Percentiles rank a stretch among this genome's conserved stretches.
Evolutionary conservation across 2,888 invertebrate species (phyloP).

Genomic region (Amphipyra berbera): DNA sequence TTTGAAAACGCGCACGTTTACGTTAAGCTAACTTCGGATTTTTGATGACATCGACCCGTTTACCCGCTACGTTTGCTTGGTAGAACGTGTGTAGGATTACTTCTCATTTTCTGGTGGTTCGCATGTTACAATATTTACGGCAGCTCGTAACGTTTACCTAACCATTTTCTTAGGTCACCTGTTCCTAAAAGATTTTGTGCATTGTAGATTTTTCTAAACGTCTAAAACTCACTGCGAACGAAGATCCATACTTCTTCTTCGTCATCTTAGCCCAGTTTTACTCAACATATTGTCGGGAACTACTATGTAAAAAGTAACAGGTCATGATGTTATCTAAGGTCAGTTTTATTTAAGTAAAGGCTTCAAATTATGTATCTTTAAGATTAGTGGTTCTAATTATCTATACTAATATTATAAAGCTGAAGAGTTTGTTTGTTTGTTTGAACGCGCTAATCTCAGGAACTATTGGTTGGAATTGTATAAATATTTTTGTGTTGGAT

Average conservation of each 20-base stretch:
- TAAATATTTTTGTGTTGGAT: too few relatives aligned
- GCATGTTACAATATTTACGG: conserved; percentile 46
- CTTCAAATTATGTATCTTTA: too few relatives aligned
- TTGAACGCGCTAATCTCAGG: too few relatives aligned
- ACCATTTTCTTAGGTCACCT: conserved; percentile 5
- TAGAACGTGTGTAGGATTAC: conserved; percentile 50
- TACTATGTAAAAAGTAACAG: too few relatives aligned
- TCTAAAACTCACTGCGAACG: not conserved
- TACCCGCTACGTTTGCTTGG: conserved; percentile 50
- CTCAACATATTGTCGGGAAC: too few relatives aligned
- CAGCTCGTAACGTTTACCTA: conserved; percentile 6
- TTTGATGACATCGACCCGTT: conserved; percentile 54
- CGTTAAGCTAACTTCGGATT: conserved; percentile 58
- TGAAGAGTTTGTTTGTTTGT: too few relatives aligned
- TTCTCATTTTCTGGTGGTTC: conserved; percentile 46
- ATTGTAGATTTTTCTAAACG: not conserved
- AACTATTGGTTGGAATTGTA: too few relatives aligned
- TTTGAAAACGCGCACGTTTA: conserved; percentile 64
- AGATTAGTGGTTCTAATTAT: too few relatives aligned
- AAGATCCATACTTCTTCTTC: not conserved
- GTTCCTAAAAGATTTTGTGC: not conserved
- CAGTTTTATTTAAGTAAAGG: too few relatives aligned
- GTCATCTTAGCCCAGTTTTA: too few relatives aligned
- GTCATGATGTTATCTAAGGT: too few relatives aligned
- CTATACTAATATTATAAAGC: too few relatives aligned